Evolutionary conservation across 1,140 invertebrate species (phyloP), one percentile per base, ranked within the genome.

Genomic region (Homalodisca vitripennis): DNA sequence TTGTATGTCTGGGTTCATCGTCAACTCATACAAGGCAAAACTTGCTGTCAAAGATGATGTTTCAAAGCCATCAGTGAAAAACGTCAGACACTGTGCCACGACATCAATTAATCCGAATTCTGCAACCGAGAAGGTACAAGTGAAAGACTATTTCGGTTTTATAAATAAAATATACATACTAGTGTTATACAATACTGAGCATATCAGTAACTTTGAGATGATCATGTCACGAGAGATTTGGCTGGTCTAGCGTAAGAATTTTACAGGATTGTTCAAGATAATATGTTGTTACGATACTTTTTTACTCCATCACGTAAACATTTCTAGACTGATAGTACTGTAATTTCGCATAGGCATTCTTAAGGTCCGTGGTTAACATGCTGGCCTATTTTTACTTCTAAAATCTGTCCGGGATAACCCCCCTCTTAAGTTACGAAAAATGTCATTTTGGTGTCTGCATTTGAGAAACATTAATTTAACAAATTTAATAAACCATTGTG

Each of bases 1-100:
- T 24, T 53, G 48, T 3, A 53, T 53, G 22, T 53, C 48, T 6
- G 48, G 48, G 22, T 53, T 53, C 13, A 53, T 20, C 6, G 48
- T 53, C 48, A 53, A 24, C 22, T 53, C 12, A 6, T 53, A 53
- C 48, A 53, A 22, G 6, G 22, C 12, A 24, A 53, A 53, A 22
- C 48, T 53, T 13, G 48, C 12, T 12, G 20, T 20, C 22, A 53
- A 3, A 22, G 48, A 53, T 3, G 48, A 14, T n/a, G 48, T 53
- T 24, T 53, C 48, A 24, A 53, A 53, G 13, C 48, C 48, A 22
- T 53, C 48, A 53, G 48, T 53, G 22, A 53, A 53, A 24, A 53
- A 53, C 6, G 48, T 53, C 22, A 53, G 6, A 53, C 48, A 14
- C 20, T 53, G 48, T 12, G 48, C 12, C 22, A 53, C 13, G 6